Evolutionary conservation across 1,140 invertebrate genomes (phyloP).

Genomic region (Planococcus citri): DNA sequence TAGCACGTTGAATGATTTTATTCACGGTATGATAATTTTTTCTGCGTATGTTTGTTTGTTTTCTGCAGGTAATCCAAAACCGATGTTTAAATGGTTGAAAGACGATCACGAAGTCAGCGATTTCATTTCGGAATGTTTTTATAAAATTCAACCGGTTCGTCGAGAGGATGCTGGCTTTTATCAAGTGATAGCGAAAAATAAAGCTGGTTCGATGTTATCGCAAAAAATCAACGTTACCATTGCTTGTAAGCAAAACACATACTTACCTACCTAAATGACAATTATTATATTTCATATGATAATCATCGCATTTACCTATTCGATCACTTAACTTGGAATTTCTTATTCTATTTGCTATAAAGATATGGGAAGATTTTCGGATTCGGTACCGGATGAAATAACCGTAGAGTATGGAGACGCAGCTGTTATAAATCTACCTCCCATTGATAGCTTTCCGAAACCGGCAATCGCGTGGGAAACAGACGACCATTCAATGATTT

Average conservation of each 20-base stretch:
- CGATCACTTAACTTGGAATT: neutral
- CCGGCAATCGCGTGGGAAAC: slow-evolving; percentile 75
- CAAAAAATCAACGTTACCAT: slow-evolving; percentile 73
- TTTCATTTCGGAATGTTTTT: slow-evolving; percentile 58
- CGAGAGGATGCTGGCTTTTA: slow-evolving; percentile 72
- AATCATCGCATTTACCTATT: no score
- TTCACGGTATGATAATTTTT: no score
- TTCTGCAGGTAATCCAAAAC: slow-evolving; percentile 65
- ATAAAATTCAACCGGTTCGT: slow-evolving; percentile 64
- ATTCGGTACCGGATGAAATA: slow-evolving; percentile 49
- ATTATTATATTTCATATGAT: no score
- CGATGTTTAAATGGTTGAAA: slow-evolving; percentile 79
- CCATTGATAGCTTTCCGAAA: slow-evolving; percentile 65
- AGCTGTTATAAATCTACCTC: slow-evolving; percentile 64
- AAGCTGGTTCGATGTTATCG: slow-evolving; percentile 79
- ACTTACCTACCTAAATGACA: neutral
- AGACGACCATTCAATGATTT: slow-evolving; percentile 51
- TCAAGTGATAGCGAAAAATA: slow-evolving; percentile 78
- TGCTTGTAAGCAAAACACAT: slow-evolving; percentile 84
- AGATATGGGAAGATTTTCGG: slow-evolving; percentile 76
- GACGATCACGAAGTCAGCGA: slow-evolving; percentile 61
- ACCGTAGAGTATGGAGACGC: slow-evolving; percentile 62
- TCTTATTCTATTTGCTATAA: slow-evolving; percentile 29
- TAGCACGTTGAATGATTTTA: no score
- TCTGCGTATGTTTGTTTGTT: neutral